Conservation (phyloP, 2,888 invertebrate genomes). For the Gerris lacustris region DNA sequence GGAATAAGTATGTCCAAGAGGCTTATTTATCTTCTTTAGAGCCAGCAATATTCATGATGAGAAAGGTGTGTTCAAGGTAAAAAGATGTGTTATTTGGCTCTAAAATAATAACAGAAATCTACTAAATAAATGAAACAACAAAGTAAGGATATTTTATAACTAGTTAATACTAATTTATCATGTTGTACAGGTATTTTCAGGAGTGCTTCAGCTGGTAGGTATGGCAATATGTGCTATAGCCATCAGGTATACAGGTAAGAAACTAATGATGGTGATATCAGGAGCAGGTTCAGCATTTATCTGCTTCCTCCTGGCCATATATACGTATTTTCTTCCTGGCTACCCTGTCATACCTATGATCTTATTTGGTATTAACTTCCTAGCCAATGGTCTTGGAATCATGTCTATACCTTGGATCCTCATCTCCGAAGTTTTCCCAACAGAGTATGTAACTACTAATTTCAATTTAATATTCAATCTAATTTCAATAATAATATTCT, state of each 20-base stretch:
- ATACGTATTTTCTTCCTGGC: conserved; percentile 32
- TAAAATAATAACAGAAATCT: no score
- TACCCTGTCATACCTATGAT: conserved; percentile 38
- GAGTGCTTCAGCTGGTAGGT: conserved; percentile 20
- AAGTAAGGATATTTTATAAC: no score
- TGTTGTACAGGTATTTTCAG: conserved; percentile 28
- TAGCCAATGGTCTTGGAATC: conserved; percentile 36
- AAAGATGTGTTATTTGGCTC: no score
- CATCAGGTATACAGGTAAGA: conserved; percentile 22
- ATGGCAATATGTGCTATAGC: conserved; percentile 16
- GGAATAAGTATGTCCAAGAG: no score
- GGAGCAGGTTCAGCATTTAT: conserved; percentile 14
- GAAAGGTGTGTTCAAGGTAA: no score
- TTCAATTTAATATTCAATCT: no score
- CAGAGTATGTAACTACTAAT: conserved; percentile 37
- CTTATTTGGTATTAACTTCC: conserved; percentile 38
- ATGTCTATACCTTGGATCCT: conserved; percentile 43
- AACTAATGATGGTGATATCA: conserved; percentile 20
- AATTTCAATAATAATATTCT: no score
- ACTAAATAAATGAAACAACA: no score
- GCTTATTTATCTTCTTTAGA: no score
- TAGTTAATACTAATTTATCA: no score
- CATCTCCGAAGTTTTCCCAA: conserved; percentile 45
- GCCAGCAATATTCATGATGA: no score
- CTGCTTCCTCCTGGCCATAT: conserved; percentile 16